phyloP scores from a whole-genome alignment of 1,140 invertebrate species.

The Ips typographus region DNA sequence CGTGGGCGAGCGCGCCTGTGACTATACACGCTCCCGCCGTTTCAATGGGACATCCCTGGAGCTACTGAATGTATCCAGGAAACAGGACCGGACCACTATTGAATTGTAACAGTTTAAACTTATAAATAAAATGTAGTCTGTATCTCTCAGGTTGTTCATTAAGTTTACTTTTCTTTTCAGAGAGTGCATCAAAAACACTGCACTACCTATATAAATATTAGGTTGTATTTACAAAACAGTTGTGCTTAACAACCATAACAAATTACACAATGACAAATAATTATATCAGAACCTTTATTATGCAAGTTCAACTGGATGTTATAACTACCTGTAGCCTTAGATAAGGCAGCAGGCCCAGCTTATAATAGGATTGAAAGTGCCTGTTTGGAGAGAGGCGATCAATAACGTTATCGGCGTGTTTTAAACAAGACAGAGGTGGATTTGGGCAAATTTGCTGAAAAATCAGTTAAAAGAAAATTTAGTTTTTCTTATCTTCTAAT shows the following conservation, averaged over 20 bases:
- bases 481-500: too few relatives aligned
- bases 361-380: not conserved
- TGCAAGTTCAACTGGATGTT: not conserved
- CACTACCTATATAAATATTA: not conserved
- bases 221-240: not conserved
- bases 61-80: conserved; percentile 1
- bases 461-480: too few relatives aligned
- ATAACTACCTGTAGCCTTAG: conserved; percentile 5
- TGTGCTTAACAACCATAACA: not conserved
- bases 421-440: not conserved
- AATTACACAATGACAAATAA: not conserved
- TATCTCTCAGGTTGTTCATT: not conserved
- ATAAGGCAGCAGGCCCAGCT: not conserved
- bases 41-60: conserved; percentile 15
- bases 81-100: conserved; percentile 6
- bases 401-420: conserved; percentile 1
- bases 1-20: conserved; percentile 1
- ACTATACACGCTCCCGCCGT: conserved; percentile 8
- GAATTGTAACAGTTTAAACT: not conserved
- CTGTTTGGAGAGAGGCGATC: conserved; percentile 1
- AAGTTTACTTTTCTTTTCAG: too few relatives aligned
- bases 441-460: not conserved
- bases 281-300: not conserved
- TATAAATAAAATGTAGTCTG: not conserved
- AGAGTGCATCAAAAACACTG: not conserved